These are phyloP conservation scores for Parotia lawesii DNA, from an alignment of 2,113 vertebrate species.

Conservation along the genomic window DNA sequence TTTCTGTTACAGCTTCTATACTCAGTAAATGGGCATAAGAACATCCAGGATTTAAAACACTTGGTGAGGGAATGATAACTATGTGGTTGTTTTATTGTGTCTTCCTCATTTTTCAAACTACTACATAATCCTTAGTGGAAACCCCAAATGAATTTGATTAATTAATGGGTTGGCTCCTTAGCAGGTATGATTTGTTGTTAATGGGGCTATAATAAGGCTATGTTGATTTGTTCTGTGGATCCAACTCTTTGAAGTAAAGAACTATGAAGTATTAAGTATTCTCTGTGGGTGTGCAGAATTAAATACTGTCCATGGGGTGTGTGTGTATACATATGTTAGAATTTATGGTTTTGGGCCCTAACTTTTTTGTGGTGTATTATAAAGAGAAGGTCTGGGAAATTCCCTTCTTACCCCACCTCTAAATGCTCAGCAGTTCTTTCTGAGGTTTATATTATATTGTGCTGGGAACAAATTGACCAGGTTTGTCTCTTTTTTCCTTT, in stretches of 20 bases:
- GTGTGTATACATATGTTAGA: neutral
- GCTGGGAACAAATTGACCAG: neutral
- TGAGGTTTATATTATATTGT: neutral
- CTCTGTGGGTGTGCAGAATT: neutral
- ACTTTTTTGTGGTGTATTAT: neutral
- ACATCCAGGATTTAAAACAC: neutral
- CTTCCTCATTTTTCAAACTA: neutral
- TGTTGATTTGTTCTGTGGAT: neutral
- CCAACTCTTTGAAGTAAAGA: neutral
- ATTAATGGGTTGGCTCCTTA: neutral
- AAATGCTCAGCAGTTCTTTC: neutral
- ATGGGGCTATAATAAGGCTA: neutral
- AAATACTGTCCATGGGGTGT: neutral
- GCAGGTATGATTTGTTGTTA: constrained; percentile 6
- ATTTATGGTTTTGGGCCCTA: neutral
- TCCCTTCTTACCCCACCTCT: neutral
- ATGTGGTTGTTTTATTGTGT: neutral
- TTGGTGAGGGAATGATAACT: neutral
- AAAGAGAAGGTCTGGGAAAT: neutral
- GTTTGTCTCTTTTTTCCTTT: neutral
- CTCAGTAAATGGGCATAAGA: neutral
- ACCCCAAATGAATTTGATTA: constrained; percentile 2
- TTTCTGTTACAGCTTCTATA: neutral
- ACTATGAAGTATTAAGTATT: neutral
- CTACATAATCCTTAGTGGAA: neutral